Evolutionary conservation across 2,888 invertebrate species (phyloP), one percentile per base, ranked within the genome.

Genomic region (Agrochola litura): DNA sequence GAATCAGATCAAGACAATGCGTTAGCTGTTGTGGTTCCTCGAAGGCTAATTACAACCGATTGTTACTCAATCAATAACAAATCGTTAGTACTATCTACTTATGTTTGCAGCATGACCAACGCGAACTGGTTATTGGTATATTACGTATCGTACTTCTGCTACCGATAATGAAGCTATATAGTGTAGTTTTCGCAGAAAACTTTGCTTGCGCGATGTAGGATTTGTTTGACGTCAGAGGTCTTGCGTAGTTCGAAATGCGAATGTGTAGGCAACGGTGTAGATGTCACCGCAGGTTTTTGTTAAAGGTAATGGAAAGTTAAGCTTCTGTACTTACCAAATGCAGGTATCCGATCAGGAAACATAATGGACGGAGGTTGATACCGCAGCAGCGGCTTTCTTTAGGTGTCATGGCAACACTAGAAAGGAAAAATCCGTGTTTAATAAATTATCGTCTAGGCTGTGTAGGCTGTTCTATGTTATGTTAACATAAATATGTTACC

Each of bases 261-360:
- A 54, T 25, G n/a, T 37, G 6, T 9, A 43, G 43, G 9, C 43
- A 25, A 16, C 12, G 14, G 16, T 41, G 10, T n/a, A 30, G 43
- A 54, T 54, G 6, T 30, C 54, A 2, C 46, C 12, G 19, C 30
- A n/a, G 30, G 8, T 19, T 73, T 66, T 30, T 30, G 16, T 9
- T 19, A 52, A 37, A 67, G 22, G 4, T 16, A 30, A 25, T 52
- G 1, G 43, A 22, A 41, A 8, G 12, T 58, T 43, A 14, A 61
- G 22, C 0, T 6, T 49, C 92, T 14, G 37, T 61, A 63, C 68
- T 92, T 90, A 95, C 95, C 93, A 95, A 86, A 86, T 94, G 93
- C 60, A 94, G 76, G 79, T 94, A 94, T 68, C 92, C 95, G 30
- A 95, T 93, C 46, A 93, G 49, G 77, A 92, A 91, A 65, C 95